These are phyloP conservation scores for Catharus minimus DNA, from an alignment of 2,113 vertebrate genomes.

Conservation along the genomic window DNA sequence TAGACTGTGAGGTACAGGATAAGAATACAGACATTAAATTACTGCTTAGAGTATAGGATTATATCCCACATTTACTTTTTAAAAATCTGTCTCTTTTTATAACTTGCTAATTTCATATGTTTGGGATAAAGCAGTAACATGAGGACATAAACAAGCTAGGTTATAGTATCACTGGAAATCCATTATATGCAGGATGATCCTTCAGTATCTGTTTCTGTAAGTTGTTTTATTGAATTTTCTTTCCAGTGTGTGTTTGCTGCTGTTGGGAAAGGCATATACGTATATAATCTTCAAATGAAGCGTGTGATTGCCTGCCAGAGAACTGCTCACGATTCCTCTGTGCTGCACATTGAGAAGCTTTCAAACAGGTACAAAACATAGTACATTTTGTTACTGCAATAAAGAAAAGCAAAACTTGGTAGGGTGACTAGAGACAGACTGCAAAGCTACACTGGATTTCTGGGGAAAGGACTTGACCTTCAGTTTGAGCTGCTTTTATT, in stretches of 20 bases:
- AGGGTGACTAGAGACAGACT: background rate
- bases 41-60: background rate
- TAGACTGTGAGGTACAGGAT: background rate
- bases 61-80: background rate
- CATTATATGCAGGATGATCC: background rate
- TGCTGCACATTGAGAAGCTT: constrained; percentile 83
- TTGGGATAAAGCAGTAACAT: background rate
- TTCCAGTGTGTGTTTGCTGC: constrained; percentile 87
- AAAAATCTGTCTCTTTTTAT: background rate
- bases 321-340: constrained; percentile 89
- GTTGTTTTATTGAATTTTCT: constrained; percentile 45
- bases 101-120: background rate
- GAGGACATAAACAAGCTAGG: background rate
- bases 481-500: background rate
- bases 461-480: background rate
- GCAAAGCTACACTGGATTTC: background rate
- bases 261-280: constrained; percentile 91
- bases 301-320: constrained; percentile 90
- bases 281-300: constrained; percentile 86
- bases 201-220: constrained; percentile 48
- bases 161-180: constrained; percentile 29
- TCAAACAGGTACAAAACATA: constrained; percentile 74
- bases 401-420: background rate
- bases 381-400: background rate
- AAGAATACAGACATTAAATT: background rate